A percentile compares a stretch with the other conserved stretches of the same genome.
Conservation (phyloP, 2,113 vertebrate species). For the Toxotes chatareus region DNA sequence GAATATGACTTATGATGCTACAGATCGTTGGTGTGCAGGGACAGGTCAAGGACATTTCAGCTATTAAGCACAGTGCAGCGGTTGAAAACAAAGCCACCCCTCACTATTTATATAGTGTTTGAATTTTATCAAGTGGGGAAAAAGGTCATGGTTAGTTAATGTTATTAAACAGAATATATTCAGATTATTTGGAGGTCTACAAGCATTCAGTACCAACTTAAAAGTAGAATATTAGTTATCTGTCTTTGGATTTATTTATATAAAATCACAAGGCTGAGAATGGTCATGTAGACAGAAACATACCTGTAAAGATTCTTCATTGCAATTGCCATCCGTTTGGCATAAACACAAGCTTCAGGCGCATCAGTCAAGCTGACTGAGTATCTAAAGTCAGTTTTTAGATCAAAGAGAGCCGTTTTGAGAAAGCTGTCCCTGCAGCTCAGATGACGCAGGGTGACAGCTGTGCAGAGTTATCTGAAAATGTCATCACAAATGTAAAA, state of each 20-base stretch:
- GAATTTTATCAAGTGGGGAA: neutral
- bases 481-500: slow-evolving; percentile 51
- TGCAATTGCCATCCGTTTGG: neutral
- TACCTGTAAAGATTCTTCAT: slow-evolving; percentile 2
- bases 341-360: slow-evolving; percentile 23
- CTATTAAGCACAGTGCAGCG: neutral
- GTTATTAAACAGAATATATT: neutral
- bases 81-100: slow-evolving; percentile 13
- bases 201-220: neutral
- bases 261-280: neutral
- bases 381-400: slow-evolving; percentile 27
- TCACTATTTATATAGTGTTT: neutral
- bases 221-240: neutral
- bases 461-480: slow-evolving; percentile 32
- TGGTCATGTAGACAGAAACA: slow-evolving; percentile 1
- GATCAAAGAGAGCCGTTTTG: slow-evolving; percentile 39
- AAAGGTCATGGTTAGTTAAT: neutral
- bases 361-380: slow-evolving; percentile 18
- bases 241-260: neutral
- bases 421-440: slow-evolving; percentile 28
- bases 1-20: slow-evolving; percentile 1
- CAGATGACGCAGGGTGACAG: slow-evolving; percentile 35
- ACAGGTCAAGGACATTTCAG: slow-evolving; percentile 3
- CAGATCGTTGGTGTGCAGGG: neutral
- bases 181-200: neutral